These are phyloP conservation scores for Artemia sinica DNA, from an alignment of 2,888 invertebrate species.

Conservation along the genomic window DNA sequence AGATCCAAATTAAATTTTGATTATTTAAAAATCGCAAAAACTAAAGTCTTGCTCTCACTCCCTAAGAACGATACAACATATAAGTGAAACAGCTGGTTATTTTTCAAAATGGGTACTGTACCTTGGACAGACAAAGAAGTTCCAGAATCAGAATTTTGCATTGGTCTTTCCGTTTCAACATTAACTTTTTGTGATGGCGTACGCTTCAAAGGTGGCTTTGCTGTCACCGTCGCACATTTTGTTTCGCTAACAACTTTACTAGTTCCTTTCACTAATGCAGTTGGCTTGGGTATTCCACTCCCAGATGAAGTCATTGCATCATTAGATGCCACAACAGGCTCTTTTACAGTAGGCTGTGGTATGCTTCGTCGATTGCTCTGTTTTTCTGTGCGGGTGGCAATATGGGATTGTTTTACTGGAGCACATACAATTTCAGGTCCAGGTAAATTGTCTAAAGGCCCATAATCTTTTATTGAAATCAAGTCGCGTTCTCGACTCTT, in stretches of 20 bases:
- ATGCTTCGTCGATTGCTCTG: conserved; percentile 30
- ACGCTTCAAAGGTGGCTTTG: conserved; percentile 17
- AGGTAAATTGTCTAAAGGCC: not conserved
- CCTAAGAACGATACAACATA: no score
- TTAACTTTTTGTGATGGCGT: conserved; percentile 16
- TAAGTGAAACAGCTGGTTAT: no score
- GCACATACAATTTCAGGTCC: conserved; percentile 18
- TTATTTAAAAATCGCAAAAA: no score
- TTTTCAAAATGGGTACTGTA: not conserved
- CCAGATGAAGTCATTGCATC: conserved; percentile 30
- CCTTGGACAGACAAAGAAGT: conserved; percentile 5
- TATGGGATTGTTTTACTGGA: conserved; percentile 25
- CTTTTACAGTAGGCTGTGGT: conserved; percentile 15
- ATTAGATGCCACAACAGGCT: conserved; percentile 26
- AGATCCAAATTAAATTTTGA: no score
- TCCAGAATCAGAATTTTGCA: conserved; percentile 2
- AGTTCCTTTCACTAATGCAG: conserved; percentile 76
- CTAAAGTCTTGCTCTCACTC: no score
- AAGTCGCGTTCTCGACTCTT: conserved; percentile 2
- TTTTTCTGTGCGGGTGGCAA: conserved; percentile 24
- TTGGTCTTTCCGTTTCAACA: conserved; percentile 14
- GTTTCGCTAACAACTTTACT: conserved; percentile 39
- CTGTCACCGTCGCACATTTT: not conserved
- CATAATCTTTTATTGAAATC: conserved; percentile 11
- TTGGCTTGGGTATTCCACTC: conserved; percentile 71